Evolutionary conservation across 1,140 invertebrate genomes (phyloP), one percentile per base, ranked within the genome.

Genomic region (Drosophila lacertosa): DNA sequence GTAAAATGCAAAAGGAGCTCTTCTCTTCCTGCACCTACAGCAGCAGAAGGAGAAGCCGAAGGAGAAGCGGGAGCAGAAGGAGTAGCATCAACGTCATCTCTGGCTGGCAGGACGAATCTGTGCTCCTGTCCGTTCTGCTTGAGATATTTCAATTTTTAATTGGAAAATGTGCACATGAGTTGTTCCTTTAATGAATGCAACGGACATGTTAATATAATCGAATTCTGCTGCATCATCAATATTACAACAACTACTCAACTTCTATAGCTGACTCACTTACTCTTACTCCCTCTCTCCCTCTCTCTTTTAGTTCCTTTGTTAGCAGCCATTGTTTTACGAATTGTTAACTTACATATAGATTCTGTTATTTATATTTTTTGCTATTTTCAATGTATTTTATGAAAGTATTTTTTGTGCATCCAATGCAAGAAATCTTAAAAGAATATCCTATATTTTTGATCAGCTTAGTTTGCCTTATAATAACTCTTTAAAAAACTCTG

Each of bases 101-200:
- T 2, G 29, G 16, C 48, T 15, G 45, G 50, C 48, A 54, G 20
- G 18, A 54, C 39, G 64, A 63, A 69, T 66, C 70, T 54, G 16
- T 16, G 55, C 47, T 44, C 39, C 33, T 59, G 47, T 63, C 57
- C 55, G 60, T 40, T 64, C 64, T 64, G 75, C 73, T 72, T 50
- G 57, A 68, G 80, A 86, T 89, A 88, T 89, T 86, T 80, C 89
- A 77, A 89, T 88, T 89, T 84, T 90, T 90, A 88, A 90, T 90
- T 90, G 79, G 88, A 90, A 90, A 84, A 77, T 84, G 76, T 79
- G 62, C 88, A 89, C 79, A 89, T 84, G 86, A 89, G 79, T 88
- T 77, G 82, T 70, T 81, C 62, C 48, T 55, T 66, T 83, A 89
- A 90, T 83, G 73, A 82, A 84, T 81, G 84, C 79, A 81, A 50